Base-by-base conservation (phyloP, 2,113 vertebrate species). In the Australoheros scitulus region DNA sequence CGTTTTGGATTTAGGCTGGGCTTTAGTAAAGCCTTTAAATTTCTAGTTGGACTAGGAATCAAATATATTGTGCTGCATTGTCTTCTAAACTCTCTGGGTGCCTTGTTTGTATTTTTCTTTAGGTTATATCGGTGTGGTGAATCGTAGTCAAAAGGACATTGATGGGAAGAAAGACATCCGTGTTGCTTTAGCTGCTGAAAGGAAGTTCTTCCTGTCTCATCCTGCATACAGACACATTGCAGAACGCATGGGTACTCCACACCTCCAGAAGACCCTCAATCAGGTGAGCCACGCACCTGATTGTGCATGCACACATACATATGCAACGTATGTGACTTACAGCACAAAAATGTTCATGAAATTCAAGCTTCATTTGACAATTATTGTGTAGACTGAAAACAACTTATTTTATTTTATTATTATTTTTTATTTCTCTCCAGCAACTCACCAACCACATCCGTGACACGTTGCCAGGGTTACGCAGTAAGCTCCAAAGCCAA, bases 381-480 rank as follows among this genome's bases (percentile, higher is more conserved):
- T 26, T 17, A 7, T 2, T 14, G 4, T 7, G 47, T 22, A 6
- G n/a, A 32, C 17, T 32, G 15, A 5, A 58, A 29, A 18, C 5
- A 56, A 8, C n/a, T 56, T n/a, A n/a, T 56, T 10, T 4, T 26
- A 7, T 5, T 6, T 1, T 22, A 11, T 52, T 11, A 60, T 65
- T 57, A 11, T 17, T 5, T 24, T 7, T 22, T 29, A 1, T 78
- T 38, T 82, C 47, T 8, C 34, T 76, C 2, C 86, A 99, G 98
- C 98, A 99, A 99, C 96, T 99, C 74, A 99, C 98, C 87, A 99
- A 99, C 91, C 98, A 99, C 95, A 99, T 99, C 81, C 96, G 98
- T 1, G 98, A 99, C 90, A 97, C 98, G 0, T 94, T 99, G 86
- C 98, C 98, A 0, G 90, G 97, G 0, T 93, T 99, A 88, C 97